A percentile compares a stretch with the other conserved stretches of the same genome.
These are phyloP conservation scores for Actenoides hombroni DNA, from an alignment of 2,113 vertebrate genomes.

Conservation along the genomic window DNA sequence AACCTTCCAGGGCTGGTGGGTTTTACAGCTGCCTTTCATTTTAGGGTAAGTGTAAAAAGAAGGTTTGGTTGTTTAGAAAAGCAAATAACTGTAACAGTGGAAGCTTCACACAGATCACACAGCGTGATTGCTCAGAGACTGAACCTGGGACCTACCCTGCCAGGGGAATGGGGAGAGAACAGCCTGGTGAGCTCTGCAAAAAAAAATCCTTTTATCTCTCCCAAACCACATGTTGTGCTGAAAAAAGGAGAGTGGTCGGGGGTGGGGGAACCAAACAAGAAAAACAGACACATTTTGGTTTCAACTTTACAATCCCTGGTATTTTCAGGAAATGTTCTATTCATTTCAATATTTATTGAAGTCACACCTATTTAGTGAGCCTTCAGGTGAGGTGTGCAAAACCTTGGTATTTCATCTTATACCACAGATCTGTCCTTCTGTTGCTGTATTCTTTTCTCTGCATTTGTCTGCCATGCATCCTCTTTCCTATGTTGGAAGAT, in stretches of 20 bases:
- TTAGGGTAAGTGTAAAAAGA: not conserved
- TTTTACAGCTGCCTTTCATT: not conserved
- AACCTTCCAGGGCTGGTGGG: not conserved
- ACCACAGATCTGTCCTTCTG: not conserved
- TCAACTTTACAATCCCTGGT: not conserved
- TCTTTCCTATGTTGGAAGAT: not conserved
- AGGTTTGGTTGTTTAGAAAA: not conserved
- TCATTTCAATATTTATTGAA: not conserved
- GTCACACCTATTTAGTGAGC: not conserved
- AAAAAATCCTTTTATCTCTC: not conserved
- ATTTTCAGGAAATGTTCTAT: not conserved
- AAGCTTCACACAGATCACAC: not conserved
- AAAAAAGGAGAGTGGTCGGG: not conserved
- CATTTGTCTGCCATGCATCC: rapidly evolving
- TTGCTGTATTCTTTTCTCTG: not conserved
- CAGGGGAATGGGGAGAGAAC: not conserved
- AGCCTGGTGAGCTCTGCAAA: not conserved
- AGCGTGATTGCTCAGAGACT: not conserved
- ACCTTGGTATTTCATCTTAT: not conserved
- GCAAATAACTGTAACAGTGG: not conserved
- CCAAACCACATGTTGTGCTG: not conserved
- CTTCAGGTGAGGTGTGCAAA: not conserved
- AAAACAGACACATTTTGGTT: not conserved
- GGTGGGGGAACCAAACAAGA: not conserved
- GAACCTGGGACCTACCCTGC: not conserved